phyloP scores from a whole-genome alignment of 2,888 invertebrate species.

The Operophtera brumata region DNA sequence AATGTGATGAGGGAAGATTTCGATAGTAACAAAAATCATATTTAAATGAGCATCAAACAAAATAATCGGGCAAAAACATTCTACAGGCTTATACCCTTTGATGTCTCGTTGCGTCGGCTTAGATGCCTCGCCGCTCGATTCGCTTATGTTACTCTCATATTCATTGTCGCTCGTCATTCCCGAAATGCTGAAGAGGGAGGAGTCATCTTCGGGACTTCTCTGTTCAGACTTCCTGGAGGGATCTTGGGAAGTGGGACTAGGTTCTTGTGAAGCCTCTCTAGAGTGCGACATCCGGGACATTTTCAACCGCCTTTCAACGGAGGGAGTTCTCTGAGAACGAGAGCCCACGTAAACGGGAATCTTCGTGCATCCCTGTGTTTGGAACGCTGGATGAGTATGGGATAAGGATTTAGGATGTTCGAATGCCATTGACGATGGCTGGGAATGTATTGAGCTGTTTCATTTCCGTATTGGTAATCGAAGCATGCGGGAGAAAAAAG shows the following conservation, averaged over 20 bases:
- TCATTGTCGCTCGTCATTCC: constrained; percentile 81
- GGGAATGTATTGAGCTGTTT: constrained; percentile 77
- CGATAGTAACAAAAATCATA: constrained; percentile 44
- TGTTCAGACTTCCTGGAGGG: constrained; percentile 75
- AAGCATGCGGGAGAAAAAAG: constrained; percentile 73
- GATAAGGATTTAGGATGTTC: constrained; percentile 74
- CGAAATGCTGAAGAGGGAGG: constrained; percentile 80
- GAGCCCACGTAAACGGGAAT: constrained; percentile 86
- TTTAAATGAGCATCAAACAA: constrained; percentile 66
- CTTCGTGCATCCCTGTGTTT: constrained; percentile 85
- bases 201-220: constrained; percentile 79
- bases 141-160: constrained; percentile 78
- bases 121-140: constrained; percentile 74
- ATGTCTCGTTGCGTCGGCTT: constrained; percentile 72
- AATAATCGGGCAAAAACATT: constrained; percentile 68
- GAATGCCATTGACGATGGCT: constrained; percentile 76
- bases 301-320: constrained; percentile 63
- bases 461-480: constrained; percentile 65
- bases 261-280: constrained; percentile 69
- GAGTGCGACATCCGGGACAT: constrained; percentile 59
- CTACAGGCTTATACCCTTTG: constrained; percentile 77
- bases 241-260: constrained; percentile 73
- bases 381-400: constrained; percentile 79
- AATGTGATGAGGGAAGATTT: constrained; percentile 37
- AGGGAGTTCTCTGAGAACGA: constrained; percentile 80